A percentile compares a stretch with the other conserved stretches of the same genome.
These are phyloP conservation scores for Paraescarpia echinospica DNA, from an alignment of 1,140 invertebrate genomes.

Conservation along the genomic window DNA sequence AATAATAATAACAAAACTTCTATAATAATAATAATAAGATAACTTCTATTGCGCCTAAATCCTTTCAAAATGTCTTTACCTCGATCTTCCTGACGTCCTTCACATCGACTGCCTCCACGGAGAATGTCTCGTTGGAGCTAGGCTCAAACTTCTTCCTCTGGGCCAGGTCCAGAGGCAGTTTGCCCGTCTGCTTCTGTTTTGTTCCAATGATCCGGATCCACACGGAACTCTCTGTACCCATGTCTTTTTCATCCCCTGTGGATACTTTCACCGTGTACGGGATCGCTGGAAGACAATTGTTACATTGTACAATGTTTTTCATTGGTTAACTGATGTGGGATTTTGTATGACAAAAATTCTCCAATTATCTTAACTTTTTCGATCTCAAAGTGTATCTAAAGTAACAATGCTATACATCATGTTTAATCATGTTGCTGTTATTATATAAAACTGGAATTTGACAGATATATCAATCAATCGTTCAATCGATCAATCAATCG, in stretches of 20 bases:
- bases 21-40: neutral
- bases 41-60: too few relatives aligned
- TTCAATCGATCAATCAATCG: too few relatives aligned
- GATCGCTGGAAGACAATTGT: constrained; percentile 45
- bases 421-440: neutral
- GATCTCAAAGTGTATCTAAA: neutral
- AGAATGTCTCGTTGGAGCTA: constrained; percentile 53
- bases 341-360: too few relatives aligned
- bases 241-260: constrained; percentile 54
- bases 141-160: constrained; percentile 52
- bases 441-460: too few relatives aligned
- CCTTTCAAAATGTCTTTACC: constrained; percentile 33
- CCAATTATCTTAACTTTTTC: too few relatives aligned
- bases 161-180: constrained; percentile 48
- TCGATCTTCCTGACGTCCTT: constrained; percentile 55
- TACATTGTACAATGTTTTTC: neutral
- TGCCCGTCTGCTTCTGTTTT: constrained; percentile 46
- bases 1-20: neutral
- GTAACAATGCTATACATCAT: neutral
- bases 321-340: too few relatives aligned
- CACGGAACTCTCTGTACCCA: constrained; percentile 53
- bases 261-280: constrained; percentile 53
- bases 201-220: constrained; percentile 52
- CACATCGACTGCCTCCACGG: constrained; percentile 54
- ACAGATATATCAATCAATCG: too few relatives aligned